These are phyloP conservation scores for Imbricaverruca yamaguchii DNA, from an alignment of 2,888 invertebrate genomes.

Conservation along the genomic window DNA sequence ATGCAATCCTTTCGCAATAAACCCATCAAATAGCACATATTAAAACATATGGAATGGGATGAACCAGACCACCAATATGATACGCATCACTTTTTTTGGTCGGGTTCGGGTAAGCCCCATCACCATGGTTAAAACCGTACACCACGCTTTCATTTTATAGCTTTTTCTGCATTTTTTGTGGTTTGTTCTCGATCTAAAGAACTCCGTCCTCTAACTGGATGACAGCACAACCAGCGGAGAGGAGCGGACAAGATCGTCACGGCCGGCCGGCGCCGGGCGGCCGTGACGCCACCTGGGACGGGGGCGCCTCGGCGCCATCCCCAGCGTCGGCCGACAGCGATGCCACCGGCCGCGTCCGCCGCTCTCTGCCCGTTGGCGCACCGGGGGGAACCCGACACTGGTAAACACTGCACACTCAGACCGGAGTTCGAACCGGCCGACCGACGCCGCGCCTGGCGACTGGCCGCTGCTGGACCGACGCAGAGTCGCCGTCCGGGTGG, in stretches of 20 bases:
- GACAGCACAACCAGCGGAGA: conserved; percentile 6
- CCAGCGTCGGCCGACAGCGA: background rate
- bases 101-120: background rate
- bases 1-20: background rate
- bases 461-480: background rate
- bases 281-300: background rate
- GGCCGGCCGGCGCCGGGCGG: background rate
- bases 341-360: conserved; percentile 7
- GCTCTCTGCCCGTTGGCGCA: conserved; percentile 1
- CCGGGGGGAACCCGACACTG: conserved; percentile 14
- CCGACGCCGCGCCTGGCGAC: background rate
- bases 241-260: background rate
- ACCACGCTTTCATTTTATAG: background rate
- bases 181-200: background rate
- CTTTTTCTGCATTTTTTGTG: background rate
- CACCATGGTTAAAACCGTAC: background rate
- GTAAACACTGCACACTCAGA: background rate
- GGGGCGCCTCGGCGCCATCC: background rate
- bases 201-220: conserved; percentile 7
- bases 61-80: conserved; percentile 2
- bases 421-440: background rate
- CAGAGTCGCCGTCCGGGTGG: background rate
- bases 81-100: background rate
- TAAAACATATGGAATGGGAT: conserved; percentile 11
- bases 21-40: background rate